A percentile compares a stretch with the other conserved stretches of the same genome.
phyloP scores from a whole-genome alignment of 2,797 vertebrate genomes.

The Alfaro cultratus region DNA sequence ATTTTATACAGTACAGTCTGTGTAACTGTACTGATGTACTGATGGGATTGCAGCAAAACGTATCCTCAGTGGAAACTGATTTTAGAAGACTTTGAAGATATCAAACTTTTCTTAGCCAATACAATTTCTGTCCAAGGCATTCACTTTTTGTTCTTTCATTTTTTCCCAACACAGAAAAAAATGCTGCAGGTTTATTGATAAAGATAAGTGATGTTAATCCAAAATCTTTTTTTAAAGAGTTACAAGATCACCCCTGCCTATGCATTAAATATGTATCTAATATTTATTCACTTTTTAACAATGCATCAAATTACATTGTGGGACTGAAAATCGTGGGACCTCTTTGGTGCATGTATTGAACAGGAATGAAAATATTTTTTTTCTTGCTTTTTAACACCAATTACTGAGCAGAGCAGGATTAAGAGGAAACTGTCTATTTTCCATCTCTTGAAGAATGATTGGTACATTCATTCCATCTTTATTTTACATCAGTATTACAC shows the following conservation, averaged over 20 bases:
- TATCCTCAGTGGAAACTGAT: conserved; percentile 24
- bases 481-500: background rate
- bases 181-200: background rate
- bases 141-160: background rate
- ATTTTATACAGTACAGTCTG: conserved; percentile 36
- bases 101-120: background rate
- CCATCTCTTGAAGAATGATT: background rate
- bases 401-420: background rate
- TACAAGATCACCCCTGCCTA: background rate
- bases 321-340: background rate
- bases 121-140: background rate
- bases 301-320: background rate
- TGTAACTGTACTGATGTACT: conserved; percentile 31
- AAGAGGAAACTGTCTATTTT: background rate
- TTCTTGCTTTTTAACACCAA: background rate
- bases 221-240: background rate
- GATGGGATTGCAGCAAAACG: conserved; percentile 31
- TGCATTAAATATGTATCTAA: background rate
- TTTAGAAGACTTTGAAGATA: conserved; percentile 38
- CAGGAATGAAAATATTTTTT: background rate
- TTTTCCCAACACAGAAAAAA: background rate
- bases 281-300: background rate
- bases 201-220: background rate
- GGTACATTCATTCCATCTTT: background rate
- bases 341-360: background rate